Evolutionary conservation across 1,140 invertebrate species (phyloP).

Genomic region (Dermatophagoides farinae): DNA sequence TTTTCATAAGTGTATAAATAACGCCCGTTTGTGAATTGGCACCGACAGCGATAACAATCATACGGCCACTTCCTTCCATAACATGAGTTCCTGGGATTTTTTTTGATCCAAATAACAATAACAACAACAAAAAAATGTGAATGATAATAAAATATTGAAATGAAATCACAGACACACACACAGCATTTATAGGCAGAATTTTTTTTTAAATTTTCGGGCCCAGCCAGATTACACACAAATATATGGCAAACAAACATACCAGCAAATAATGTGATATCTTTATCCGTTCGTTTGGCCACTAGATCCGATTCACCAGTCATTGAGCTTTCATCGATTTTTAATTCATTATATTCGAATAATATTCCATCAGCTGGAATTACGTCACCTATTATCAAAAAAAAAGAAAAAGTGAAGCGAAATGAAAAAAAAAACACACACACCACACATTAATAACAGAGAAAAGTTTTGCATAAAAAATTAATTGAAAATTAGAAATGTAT

Average conservation of each 20-base stretch:
- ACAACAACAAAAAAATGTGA: neutral
- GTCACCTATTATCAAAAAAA: slow-evolving; percentile 35
- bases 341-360: slow-evolving; percentile 91
- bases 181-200: too few relatives aligned
- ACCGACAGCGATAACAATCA: slow-evolving; percentile 93
- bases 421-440: neutral
- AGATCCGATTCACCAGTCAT: slow-evolving; percentile 96
- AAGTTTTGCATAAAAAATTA: too few relatives aligned
- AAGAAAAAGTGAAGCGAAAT: too few relatives aligned
- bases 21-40: slow-evolving; percentile 98
- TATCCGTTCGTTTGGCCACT: slow-evolving; percentile 78
- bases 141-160: too few relatives aligned
- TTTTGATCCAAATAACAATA: neutral
- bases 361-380: slow-evolving; percentile 88
- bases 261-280: slow-evolving; percentile 88
- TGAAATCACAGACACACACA: too few relatives aligned
- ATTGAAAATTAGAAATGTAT: too few relatives aligned
- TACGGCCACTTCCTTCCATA: slow-evolving; percentile 99
- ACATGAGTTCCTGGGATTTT: slow-evolving; percentile 84
- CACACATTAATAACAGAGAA: neutral
- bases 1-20: slow-evolving; percentile 79
- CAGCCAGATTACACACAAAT: too few relatives aligned
- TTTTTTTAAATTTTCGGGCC: too few relatives aligned
- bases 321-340: slow-evolving; percentile 94
- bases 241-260: slow-evolving; percentile 29